These are phyloP conservation scores for Conger conger DNA, from an alignment of 2,113 vertebrate species.

Conservation along the genomic window DNA sequence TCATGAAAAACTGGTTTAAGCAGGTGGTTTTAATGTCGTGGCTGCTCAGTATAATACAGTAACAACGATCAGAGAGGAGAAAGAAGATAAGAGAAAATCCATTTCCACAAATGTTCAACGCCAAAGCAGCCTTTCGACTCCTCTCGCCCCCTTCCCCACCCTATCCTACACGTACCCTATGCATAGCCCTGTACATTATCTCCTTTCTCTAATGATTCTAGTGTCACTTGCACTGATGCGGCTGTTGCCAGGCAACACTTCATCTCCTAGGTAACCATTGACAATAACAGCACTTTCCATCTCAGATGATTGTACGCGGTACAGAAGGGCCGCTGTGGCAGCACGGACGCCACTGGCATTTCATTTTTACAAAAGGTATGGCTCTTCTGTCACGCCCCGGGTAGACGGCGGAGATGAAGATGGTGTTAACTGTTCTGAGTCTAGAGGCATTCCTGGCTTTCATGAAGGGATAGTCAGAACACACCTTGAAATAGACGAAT, in stretches of 20 bases:
- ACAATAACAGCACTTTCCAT: background rate
- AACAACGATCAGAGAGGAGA: background rate
- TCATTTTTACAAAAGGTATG: background rate
- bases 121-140: background rate
- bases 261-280: slow-evolving; percentile 1
- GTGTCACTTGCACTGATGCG: background rate
- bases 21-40: too few relatives aligned
- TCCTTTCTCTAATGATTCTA: background rate
- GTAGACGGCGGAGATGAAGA: too few relatives aligned
- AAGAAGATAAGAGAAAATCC: background rate
- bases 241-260: background rate
- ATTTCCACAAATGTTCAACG: too few relatives aligned
- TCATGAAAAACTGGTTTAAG: too few relatives aligned
- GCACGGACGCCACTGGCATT: too few relatives aligned
- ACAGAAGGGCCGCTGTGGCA: background rate
- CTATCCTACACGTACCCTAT: background rate
- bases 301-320: background rate
- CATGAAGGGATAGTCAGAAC: too few relatives aligned
- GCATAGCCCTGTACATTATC: background rate
- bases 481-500: too few relatives aligned
- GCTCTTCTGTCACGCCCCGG: background rate
- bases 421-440: background rate
- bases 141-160: background rate
- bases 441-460: too few relatives aligned
- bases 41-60: background rate